These are phyloP conservation scores for Idaea aversata DNA, from an alignment of 2,888 invertebrate genomes.

Conservation along the genomic window DNA sequence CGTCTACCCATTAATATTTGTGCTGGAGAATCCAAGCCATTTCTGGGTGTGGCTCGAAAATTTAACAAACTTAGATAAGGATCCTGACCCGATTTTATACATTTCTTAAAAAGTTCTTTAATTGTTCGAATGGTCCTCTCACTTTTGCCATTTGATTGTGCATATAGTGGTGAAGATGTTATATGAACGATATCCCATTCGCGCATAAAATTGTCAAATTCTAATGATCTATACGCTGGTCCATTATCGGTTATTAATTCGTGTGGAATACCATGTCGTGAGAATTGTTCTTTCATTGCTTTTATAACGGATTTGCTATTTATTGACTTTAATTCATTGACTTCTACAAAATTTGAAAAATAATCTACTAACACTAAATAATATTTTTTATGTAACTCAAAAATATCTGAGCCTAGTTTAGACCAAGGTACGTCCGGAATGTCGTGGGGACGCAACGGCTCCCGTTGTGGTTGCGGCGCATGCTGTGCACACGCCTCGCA, in stretches of 20 bases:
- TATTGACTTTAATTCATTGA: conserved; percentile 4
- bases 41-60: conserved; percentile 8
- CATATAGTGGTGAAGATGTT: conserved; percentile 13
- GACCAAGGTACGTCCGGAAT: conserved; percentile 23
- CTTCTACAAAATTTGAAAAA: conserved; percentile 23
- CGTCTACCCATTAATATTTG: conserved; percentile 8
- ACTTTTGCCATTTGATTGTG: conserved; percentile 14
- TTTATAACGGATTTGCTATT: conserved; percentile 11
- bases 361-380: conserved; percentile 25
- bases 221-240: conserved; percentile 12
- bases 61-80: conserved; percentile 10
- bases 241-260: conserved; percentile 23
- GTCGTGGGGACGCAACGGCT: conserved; percentile 20
- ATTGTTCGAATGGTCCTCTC: conserved; percentile 16
- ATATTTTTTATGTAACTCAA: conserved; percentile 20
- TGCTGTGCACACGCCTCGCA: conserved; percentile 25
- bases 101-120: conserved; percentile 15
- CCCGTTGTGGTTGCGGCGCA: conserved; percentile 17
- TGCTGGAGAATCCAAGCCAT: conserved; percentile 6
- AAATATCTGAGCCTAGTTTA: conserved; percentile 23
- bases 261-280: conserved; percentile 19
- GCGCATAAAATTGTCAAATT: conserved; percentile 7
- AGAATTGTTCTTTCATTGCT: conserved; percentile 19
- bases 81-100: neutral
- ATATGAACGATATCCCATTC: conserved; percentile 13